phyloP scores from a whole-genome alignment of 1,140 invertebrate genomes.

The Papilio aristodemus region DNA sequence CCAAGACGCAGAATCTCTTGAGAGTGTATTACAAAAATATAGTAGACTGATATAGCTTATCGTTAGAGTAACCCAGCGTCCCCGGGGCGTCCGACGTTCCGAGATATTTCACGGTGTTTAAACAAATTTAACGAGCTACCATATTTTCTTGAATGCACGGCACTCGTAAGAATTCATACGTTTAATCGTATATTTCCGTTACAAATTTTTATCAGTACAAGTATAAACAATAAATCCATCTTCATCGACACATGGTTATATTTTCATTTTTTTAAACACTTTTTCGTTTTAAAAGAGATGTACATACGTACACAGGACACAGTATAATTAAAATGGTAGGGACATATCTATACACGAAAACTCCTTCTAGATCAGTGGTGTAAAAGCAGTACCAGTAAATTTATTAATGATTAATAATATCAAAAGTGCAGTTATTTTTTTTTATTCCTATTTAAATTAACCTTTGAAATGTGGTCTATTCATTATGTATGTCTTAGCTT shows the following conservation, averaged over 20 bases:
- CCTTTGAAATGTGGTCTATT: background rate
- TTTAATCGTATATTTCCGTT: slow-evolving; percentile 44
- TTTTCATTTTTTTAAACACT: no score
- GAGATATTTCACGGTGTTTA: slow-evolving; percentile 78
- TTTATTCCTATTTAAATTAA: background rate
- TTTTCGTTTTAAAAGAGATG: no score
- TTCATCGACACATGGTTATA: background rate
- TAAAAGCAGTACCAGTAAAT: no score
- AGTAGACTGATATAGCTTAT: slow-evolving; percentile 71
- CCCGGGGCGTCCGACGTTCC: slow-evolving; percentile 68
- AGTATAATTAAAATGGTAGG: no score
- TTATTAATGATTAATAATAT: no score
- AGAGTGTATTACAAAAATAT: slow-evolving; percentile 77
- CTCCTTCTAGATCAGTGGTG: no score
- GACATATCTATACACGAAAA: no score
- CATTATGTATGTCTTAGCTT: slow-evolving; percentile 23
- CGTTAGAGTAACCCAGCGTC: slow-evolving; percentile 61
- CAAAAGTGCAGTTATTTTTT: background rate
- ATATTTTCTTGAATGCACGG: slow-evolving; percentile 70
- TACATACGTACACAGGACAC: no score
- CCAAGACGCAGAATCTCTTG: slow-evolving; percentile 68
- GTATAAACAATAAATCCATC: background rate
- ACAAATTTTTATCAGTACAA: slow-evolving; percentile 5
- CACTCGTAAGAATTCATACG: slow-evolving; percentile 53
- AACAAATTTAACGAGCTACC: slow-evolving; percentile 77